Base-by-base conservation (phyloP, 2,888 invertebrate genomes). In the Amiota communis region DNA sequence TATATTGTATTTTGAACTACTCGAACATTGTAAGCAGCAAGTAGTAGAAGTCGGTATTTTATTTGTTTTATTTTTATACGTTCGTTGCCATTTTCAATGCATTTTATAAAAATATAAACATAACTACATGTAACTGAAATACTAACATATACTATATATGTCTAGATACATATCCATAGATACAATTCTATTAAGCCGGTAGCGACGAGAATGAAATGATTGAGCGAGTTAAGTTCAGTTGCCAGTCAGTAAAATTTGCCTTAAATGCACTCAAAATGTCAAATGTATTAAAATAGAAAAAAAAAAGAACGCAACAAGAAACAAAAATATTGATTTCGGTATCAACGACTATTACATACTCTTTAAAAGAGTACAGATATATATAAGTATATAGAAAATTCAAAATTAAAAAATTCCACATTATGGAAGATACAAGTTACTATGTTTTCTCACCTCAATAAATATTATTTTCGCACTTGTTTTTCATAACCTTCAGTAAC, bases 21-120 rank as follows among this genome's bases (percentile, higher is more conserved):
- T 36, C 36, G 36, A 10, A 51, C 76, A 72, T 75, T 77, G 76
- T 70, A 81, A 80, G 75, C 76, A 77, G 73, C 76, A 71, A 47
- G 36, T 36, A 36, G 36, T 4, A 36, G n/a, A n/a, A n/a, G n/a
- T n/a, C n/a, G n/a, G 36, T 36, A 36, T 36, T 36, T 36, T 36
- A 36, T 36, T 36, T 36, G 0, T 36, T 81, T 78, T 80, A 76
- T 79, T 76, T 76, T 74, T 67, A 63, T 75, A 78, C 80, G 79
- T 64, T 36, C 36, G 36, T 36, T 36, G 36, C 36, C 77, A 76
- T 78, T 80, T 36, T 72, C 75, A 76, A 76, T 76, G 65, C 75
- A 74, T 77, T 73, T 51, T 48, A 68, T 6, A 36, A 36, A 15
- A n/a, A 13, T 15, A 53, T 53, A 48, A 51, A 20, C 23, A 9